These are phyloP conservation scores for Peucedramus taeniatus DNA, from an alignment of 2,113 vertebrate species.

Conservation along the genomic window DNA sequence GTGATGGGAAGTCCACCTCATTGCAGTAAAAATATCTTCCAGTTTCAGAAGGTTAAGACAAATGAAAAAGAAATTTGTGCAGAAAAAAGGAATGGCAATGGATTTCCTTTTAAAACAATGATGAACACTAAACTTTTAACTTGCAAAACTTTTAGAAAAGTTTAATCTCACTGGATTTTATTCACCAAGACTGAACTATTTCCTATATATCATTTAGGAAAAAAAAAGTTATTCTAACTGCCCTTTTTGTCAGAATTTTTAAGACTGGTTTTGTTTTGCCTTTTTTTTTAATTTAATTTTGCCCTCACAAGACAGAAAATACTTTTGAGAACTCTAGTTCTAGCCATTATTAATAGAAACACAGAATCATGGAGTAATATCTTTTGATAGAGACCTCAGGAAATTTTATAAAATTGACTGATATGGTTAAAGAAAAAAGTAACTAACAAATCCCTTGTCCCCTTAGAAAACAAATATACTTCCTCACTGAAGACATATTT, in stretches of 20 bases:
- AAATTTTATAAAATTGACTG: neutral
- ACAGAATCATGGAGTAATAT: neutral
- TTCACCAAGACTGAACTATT: neutral
- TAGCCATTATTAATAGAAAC: neutral
- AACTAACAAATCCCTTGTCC: fast-evolving
- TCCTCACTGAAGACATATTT: neutral
- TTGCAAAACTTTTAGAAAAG: neutral
- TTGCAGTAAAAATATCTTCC: neutral
- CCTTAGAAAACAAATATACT: neutral
- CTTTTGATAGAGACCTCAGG: neutral
- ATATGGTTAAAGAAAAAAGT: neutral
- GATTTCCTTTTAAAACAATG: neutral
- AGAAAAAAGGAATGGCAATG: neutral
- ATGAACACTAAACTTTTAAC: neutral
- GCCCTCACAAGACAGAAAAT: neutral
- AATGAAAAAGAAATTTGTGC: neutral
- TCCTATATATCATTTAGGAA: fast-evolving
- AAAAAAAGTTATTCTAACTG: neutral
- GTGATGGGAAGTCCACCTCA: neutral
- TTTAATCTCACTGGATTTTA: neutral
- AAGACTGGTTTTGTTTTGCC: neutral
- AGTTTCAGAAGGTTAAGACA: neutral
- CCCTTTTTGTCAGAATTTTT: neutral
- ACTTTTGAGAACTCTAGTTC: neutral
- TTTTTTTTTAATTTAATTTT: neutral